A percentile compares a stretch with the other conserved stretches of the same genome.
Conservation (phyloP, 2,888 invertebrate genomes). For the Pegoplata infirma region DNA sequence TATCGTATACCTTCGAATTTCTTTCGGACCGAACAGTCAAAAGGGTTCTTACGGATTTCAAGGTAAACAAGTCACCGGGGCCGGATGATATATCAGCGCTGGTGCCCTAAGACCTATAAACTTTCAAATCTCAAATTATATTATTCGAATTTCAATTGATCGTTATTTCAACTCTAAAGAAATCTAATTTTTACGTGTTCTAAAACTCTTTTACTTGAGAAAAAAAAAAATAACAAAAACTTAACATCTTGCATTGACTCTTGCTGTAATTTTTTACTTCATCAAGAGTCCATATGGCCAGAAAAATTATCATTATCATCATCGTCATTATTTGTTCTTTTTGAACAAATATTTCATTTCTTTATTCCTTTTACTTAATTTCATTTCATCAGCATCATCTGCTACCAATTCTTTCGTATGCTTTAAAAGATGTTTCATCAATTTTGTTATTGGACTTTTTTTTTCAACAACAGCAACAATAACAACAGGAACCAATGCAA, state of each 20-base stretch:
- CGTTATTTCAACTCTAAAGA: no score
- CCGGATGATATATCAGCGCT: no score
- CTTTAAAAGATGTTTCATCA: conserved; percentile 41
- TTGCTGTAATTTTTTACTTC: background rate
- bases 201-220: background rate
- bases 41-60: no score
- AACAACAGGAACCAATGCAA: no score
- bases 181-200: no score
- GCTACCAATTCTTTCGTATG: conserved; percentile 28
- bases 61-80: no score
- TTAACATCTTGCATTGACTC: background rate
- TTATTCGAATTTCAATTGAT: no score
- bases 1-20: no score
- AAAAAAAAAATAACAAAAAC: background rate
- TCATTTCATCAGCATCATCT: conserved; percentile 36
- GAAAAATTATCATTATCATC: conserved; percentile 26
- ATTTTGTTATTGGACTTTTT: conserved; percentile 32
- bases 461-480: no score
- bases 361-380: conserved; percentile 34
- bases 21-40: no score
- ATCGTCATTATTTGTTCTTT: conserved; percentile 8
- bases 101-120: no score
- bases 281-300: conserved; percentile 25
- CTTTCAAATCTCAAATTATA: no score
- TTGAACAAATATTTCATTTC: conserved; percentile 23